A percentile compares a stretch with the other conserved stretches of the same genome.
Conservation (phyloP, 2,113 vertebrate genomes). For the Peromyscus maniculatus region DNA sequence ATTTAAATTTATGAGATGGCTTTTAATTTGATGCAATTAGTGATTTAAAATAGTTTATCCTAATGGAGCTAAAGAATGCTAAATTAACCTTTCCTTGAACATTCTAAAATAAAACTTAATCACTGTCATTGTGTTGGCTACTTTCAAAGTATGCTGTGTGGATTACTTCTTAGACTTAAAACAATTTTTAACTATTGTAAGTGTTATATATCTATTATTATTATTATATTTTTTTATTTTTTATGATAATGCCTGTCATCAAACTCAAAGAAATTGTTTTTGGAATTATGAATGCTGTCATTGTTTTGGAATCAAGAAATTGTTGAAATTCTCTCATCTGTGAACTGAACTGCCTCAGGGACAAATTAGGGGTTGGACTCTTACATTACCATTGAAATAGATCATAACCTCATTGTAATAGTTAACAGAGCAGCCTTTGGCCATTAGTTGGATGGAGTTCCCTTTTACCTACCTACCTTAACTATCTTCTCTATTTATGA, state of each 20-base stretch:
- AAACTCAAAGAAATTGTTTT: background rate
- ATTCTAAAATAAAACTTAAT: conserved; percentile 72
- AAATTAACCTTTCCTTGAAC: conserved; percentile 56
- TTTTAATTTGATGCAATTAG: conserved; percentile 73
- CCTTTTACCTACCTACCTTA: background rate
- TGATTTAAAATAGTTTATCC: conserved; percentile 62
- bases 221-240: background rate
- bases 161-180: conserved; percentile 29
- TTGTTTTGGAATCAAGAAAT: conserved; percentile 11
- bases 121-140: conserved; percentile 9
- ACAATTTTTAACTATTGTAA: conserved; percentile 9
- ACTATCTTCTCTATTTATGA: background rate
- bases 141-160: conserved; percentile 41
- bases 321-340: background rate
- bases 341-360: background rate
- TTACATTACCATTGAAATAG: conserved; percentile 3
- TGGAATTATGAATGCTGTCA: background rate
- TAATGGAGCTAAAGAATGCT: conserved; percentile 67
- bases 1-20: conserved; percentile 70
- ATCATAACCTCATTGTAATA: background rate
- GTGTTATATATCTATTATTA: background rate
- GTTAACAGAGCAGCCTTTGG: background rate
- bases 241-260: conserved; percentile 24
- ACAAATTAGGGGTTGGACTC: background rate
- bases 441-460: background rate